A percentile compares a stretch with the other conserved stretches of the same genome.
These are phyloP conservation scores for Chironomus tentans DNA, from an alignment of 2,888 invertebrate species.

Conservation along the genomic window DNA sequence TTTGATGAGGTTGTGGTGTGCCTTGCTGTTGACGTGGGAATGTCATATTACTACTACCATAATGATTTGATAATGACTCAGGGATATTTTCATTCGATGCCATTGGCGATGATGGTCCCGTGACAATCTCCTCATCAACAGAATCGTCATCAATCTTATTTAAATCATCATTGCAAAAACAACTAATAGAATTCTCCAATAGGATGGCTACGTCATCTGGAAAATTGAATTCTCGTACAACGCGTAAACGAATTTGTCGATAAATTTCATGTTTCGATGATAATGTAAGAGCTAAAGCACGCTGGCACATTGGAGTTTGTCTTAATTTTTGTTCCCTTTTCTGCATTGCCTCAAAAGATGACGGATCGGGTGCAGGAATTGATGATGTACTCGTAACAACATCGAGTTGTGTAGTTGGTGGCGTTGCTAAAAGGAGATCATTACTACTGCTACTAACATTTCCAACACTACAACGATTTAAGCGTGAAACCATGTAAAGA, in stretches of 20 bases:
- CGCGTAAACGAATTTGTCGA: slow-evolving; percentile 72
- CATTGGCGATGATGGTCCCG: slow-evolving; percentile 28
- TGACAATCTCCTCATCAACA: slow-evolving; percentile 33
- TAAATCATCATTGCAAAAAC: slow-evolving; percentile 34
- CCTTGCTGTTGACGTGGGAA: slow-evolving; percentile 47
- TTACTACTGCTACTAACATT: slow-evolving; percentile 28
- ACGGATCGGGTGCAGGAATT: slow-evolving; percentile 66
- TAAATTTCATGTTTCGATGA: slow-evolving; percentile 69
- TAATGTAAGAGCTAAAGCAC: slow-evolving; percentile 65
- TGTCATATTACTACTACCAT: slow-evolving; percentile 51
- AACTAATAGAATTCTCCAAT: slow-evolving; percentile 48
- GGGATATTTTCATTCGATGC: slow-evolving; percentile 27
- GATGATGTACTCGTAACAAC: slow-evolving; percentile 55
- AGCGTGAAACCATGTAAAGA: slow-evolving; percentile 68
- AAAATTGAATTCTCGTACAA: slow-evolving; percentile 87
- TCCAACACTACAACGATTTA: slow-evolving; percentile 34
- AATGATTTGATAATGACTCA: slow-evolving; percentile 40
- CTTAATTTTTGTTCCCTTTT: slow-evolving; percentile 77
- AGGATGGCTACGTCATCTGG: slow-evolving; percentile 81
- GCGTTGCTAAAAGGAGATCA: slow-evolving; percentile 34
- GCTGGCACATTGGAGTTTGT: slow-evolving; percentile 66
- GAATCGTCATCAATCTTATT: slow-evolving; percentile 27
- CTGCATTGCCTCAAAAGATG: slow-evolving; percentile 68
- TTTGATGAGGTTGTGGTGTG: slow-evolving; percentile 31
- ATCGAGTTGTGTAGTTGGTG: slow-evolving; percentile 48